Conservation (phyloP, 2,888 invertebrate genomes). For the Acleris sparsana region DNA sequence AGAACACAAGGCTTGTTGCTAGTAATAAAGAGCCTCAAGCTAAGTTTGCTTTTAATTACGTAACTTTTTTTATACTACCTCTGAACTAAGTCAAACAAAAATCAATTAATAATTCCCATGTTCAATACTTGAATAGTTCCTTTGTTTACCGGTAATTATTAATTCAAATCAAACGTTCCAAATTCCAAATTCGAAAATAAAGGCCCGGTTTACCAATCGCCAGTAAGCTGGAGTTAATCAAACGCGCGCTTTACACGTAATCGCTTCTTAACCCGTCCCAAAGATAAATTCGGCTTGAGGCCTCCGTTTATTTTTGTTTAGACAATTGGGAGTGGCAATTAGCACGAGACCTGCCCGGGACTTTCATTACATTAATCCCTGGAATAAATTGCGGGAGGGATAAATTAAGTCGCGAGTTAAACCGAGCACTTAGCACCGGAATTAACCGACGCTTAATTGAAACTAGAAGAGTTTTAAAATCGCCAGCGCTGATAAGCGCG, state of each 20-base stretch:
- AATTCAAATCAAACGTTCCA: constrained; percentile 12
- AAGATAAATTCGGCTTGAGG: constrained; percentile 39
- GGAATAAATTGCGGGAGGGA: constrained; percentile 73
- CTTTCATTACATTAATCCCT: constrained; percentile 75
- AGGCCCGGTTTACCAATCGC: constrained; percentile 13
- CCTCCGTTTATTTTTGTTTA: constrained; percentile 65
- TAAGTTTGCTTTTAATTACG: constrained; percentile 24
- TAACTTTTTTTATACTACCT: constrained; percentile 14
- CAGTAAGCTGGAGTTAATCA: constrained; percentile 22
- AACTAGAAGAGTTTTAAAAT: constrained; percentile 73
- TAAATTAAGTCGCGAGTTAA: constrained; percentile 76
- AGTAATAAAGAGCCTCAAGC: neutral
- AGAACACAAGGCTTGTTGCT: neutral
- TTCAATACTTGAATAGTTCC: constrained; percentile 20
- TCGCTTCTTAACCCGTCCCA: constrained; percentile 41
- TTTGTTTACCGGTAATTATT: constrained; percentile 6
- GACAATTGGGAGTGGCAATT: constrained; percentile 73
- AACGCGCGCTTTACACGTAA: constrained; percentile 30
- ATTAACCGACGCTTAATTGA: constrained; percentile 79
- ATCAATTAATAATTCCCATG: constrained; percentile 14
- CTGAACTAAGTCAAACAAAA: constrained; percentile 29
- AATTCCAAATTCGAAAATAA: constrained; percentile 24
- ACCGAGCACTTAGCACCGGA: constrained; percentile 73
- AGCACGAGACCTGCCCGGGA: constrained; percentile 61
- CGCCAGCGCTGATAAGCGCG: constrained; percentile 62